Evolutionary conservation across 2,113 vertebrate species (phyloP).

Genomic region (Pangasianodon hypophthalmus): DNA sequence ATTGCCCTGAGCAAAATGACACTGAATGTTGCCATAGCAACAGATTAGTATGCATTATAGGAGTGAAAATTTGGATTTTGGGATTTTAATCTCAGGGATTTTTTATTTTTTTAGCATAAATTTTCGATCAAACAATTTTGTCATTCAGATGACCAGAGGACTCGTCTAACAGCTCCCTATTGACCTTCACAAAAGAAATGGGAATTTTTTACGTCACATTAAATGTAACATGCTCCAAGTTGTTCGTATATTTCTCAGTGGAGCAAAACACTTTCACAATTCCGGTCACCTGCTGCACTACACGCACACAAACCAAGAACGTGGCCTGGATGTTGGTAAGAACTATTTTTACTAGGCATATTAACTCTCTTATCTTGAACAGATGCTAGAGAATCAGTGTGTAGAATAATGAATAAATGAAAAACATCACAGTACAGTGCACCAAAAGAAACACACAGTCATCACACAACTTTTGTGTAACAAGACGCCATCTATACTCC

Average conservation of each 20-base stretch:
- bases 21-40: slow-evolving; percentile 50
- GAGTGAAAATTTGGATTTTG: background rate
- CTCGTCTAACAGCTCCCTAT: background rate
- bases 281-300: too few species aligned
- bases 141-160: background rate
- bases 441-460: background rate
- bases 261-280: too few species aligned
- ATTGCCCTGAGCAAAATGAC: slow-evolving; percentile 41
- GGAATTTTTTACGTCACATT: too few species aligned
- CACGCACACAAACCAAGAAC: too few species aligned
- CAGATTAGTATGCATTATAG: slow-evolving; percentile 7
- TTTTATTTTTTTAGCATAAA: background rate
- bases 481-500: background rate
- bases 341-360: too few species aligned
- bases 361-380: too few species aligned
- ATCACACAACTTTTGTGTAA: too few species aligned
- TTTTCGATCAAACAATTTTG: background rate
- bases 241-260: too few species aligned
- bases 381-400: background rate
- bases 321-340: too few species aligned
- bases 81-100: background rate
- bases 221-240: too few species aligned
- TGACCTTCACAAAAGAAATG: too few species aligned
- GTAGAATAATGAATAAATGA: too few species aligned
- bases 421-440: background rate